Evolutionary conservation across 2,113 vertebrate species (phyloP), one percentile per base, ranked within the genome.

Genomic region (Holacanthus passer): DNA sequence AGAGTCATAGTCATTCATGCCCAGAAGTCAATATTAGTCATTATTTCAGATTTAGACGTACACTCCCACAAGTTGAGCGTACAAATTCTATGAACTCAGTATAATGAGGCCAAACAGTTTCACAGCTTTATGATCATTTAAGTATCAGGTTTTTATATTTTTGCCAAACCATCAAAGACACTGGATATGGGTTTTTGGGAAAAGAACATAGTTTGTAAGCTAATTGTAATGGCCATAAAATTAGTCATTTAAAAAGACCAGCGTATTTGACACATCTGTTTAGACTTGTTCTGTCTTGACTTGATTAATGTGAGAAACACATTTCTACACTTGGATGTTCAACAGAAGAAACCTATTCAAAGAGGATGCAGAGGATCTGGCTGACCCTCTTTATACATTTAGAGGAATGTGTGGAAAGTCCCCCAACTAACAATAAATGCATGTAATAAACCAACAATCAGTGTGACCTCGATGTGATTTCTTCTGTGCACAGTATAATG

Each of bases 51-150:
- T 76, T 72, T 50, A 47, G 17, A 75, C n/a, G 45, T 14, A 31
- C 13, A 12, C 7, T 65, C 20, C 13, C 31, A 52, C 6, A 20
- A 37, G 22, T 29, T 16, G 19, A 48, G 32, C 7, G 8, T 37
- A 53, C 22, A 73, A 75, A 37, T 9, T 47, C 24, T 39, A 31
- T 29, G 4, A 55, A 39, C 8, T 29, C 35, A 37, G 7, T 45
- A 58, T 58, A 37, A 41, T 45, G 22, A 55, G 29, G 70, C 50
- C 10, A 37, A 69, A 79, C 41, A 13, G 24, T 75, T 84, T 92
- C 85, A 87, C 91, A 91, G 87, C 74, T 86, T 89, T 9, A 56
- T 31, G 10, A 80, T 45, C 14, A 52, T 47, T 41, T 39, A n/a
- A 59, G 24, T 35, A 69, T 75, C 69, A 43, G 22, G 43, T 55